Conservation (phyloP, 2,113 vertebrate genomes). For the Cyphomyrus discorhynchus region DNA sequence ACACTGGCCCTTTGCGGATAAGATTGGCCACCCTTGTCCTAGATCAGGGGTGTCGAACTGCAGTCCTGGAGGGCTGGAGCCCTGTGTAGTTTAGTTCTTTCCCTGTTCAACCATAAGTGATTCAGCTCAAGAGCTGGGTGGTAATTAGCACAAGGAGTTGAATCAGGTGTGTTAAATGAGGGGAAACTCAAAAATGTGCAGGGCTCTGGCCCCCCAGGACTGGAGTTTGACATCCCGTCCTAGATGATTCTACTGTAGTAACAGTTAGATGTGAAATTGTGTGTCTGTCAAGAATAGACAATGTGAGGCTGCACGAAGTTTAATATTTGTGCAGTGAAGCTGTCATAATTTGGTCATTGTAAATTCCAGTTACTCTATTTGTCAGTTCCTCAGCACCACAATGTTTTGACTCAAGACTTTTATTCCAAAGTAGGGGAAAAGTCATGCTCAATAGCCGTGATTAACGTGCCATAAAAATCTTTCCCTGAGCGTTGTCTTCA, state of each 20-base stretch:
- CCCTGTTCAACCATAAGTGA: no score
- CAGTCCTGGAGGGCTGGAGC: no score
- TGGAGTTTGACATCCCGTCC: not conserved
- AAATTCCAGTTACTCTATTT: not conserved
- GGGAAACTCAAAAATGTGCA: no score
- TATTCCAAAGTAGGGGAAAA: not conserved
- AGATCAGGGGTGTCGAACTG: not conserved
- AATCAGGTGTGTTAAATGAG: no score
- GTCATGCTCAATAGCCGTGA: not conserved
- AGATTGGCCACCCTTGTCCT: not conserved
- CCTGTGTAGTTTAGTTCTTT: no score
- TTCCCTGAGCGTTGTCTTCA: not conserved
- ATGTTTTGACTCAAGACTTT: not conserved
- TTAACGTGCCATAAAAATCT: not conserved
- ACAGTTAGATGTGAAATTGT: not conserved
- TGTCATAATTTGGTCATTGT: not conserved
- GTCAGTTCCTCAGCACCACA: not conserved
- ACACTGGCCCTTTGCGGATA: not conserved
- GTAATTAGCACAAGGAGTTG: no score
- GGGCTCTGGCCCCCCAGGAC: no score
- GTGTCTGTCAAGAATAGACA: not conserved
- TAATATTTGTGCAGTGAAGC: not conserved
- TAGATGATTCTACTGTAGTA: not conserved
- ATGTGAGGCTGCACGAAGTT: not conserved
- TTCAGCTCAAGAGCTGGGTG: no score